Evolutionary conservation across 2,888 invertebrate species (phyloP).

Genomic region (Rhamnusium bicolor): DNA sequence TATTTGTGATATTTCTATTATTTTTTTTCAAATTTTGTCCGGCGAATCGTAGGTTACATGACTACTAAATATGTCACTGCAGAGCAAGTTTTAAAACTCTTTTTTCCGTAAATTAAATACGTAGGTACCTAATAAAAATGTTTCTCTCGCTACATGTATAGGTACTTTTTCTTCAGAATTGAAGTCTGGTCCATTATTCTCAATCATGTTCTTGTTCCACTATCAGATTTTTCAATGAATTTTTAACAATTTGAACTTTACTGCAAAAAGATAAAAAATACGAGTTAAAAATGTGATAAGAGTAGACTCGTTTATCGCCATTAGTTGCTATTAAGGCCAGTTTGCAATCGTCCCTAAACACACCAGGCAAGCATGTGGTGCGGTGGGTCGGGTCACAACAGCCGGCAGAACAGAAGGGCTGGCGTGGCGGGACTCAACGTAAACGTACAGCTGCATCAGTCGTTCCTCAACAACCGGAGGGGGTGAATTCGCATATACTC

Average conservation of each 20-base stretch:
- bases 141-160: too few species aligned
- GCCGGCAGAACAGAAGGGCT: slow-evolving; percentile 56
- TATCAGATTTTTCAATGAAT: too few species aligned
- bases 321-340: slow-evolving; percentile 38
- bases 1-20: too few species aligned
- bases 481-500: slow-evolving; percentile 59
- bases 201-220: too few species aligned
- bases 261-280: background rate
- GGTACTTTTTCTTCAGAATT: too few species aligned
- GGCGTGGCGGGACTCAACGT: slow-evolving; percentile 47
- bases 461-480: slow-evolving; percentile 56
- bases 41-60: too few species aligned
- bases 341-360: slow-evolving; percentile 43
- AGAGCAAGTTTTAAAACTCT: too few species aligned
- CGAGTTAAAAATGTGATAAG: background rate
- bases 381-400: slow-evolving; percentile 61
- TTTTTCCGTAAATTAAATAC: too few species aligned
- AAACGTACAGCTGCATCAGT: slow-evolving; percentile 59
- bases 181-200: too few species aligned
- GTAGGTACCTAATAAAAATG: too few species aligned
- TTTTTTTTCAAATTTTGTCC: too few species aligned
- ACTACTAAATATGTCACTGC: too few species aligned
- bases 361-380: slow-evolving; percentile 63
- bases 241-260: background rate
- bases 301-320: background rate